Evolutionary conservation across 2,888 invertebrate species (phyloP), one percentile per base, ranked within the genome.

Genomic region (Acronicta aceris): DNA sequence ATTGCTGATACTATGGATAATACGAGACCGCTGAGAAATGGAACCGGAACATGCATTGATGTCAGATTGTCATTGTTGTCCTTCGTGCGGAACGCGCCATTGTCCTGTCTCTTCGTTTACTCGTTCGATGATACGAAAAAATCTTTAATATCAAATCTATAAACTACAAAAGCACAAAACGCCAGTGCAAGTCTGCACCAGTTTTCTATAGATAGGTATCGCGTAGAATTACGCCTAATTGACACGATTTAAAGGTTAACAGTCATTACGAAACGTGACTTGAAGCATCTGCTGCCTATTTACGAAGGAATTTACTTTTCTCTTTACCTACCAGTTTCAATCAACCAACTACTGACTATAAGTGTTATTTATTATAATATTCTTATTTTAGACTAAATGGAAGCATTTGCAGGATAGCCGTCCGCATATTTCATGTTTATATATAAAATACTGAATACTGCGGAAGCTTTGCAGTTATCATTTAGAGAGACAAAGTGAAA

Each of bases 71-170:
- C 83, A 90, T 91, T 89, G 89, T 90, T 89, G 75, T 83, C 81
- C 76, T 81, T 86, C 82, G 81, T 86, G 84, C 89, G 87, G 86
- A 90, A 91, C 90, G 83, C 67, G 65, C 64, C 71, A 78, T 78
- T 83, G 78, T 75, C 81, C 76, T 78, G 78, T 75, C 79, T 73
- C 76, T 49, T 68, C 64, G 47, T 76, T 58, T 63, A 68, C 56
- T 58, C 45, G 59, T 48, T 68, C 56, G 15, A 68, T 58, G 25
- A 54, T 67, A 71, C 51, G 42, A 65, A 69, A 76, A 67, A 64
- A 43, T 46, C 40, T 66, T 56, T 57, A 46, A 79, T 63, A 65
- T 30, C 30, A 43, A 64, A 71, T 59, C 63, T 62, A 58, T 62
- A 46, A 48, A 36, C 25, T 16, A 62, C 49, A 53, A 59, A 59